Base-by-base conservation (phyloP, 2,797 vertebrate genomes). In the Glossophaga mutica region DNA sequence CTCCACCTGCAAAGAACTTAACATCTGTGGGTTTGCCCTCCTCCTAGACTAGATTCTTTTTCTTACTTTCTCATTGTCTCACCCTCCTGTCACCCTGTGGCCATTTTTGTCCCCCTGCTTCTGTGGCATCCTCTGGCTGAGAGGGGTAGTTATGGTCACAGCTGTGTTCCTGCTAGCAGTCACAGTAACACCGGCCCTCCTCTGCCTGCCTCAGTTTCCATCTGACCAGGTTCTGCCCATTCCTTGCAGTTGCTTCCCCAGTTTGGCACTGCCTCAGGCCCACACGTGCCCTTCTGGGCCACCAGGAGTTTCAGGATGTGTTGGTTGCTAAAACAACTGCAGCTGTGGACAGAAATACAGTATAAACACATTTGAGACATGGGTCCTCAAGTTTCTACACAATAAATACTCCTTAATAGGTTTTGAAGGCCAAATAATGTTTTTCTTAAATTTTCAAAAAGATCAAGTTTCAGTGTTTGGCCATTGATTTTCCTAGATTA, bases 1-100 rank as follows among this genome's bases (percentile, higher is more conserved):
- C 52, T 92, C 89, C 96, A 97, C 96, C 97, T 97, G 96, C 14
- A 0, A 94, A 78, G 87, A 76, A 87, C 86, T 85, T 52, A 85
- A 78, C 94, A 93, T 93, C 96, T 95, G 91, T 37, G 95, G 83
- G 82, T 96, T 90, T 62, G 90, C 26, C 71, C 11, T 32, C 39
- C 65, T n/a, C 8, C 65, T 39, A 9, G 50, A 22, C 79, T 44
- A 12, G 44, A 37, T 90, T 79, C 42, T 87, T 90, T 87, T 44
- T 52, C 82, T 94, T 92, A 65, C 67, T 81, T 94, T 94, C 78
- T 96, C 21, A 29, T 34, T 22, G 85, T 44, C 74, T 92, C 55
- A 50, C 34, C 32, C 65, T 88, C 73, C 37, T 32, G 55, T 42
- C 34, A 82, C 57, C 11, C 73, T 93, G 81, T 79, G 59, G 46